Conservation (phyloP, 2,888 invertebrate species). For the Allophyes oxyacanthae region DNA sequence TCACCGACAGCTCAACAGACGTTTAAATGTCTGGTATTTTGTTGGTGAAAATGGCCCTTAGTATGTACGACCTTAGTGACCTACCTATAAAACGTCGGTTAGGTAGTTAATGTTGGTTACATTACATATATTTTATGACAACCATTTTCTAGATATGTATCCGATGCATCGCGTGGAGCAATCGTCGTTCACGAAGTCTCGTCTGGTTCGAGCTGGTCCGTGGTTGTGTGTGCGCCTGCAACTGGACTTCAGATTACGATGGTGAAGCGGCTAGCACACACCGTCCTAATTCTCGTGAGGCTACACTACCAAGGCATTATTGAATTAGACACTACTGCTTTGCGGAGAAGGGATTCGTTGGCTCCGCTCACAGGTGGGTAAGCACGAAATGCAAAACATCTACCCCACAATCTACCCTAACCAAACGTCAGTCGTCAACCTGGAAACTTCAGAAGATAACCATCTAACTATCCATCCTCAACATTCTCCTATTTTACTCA, state of each 20-base stretch:
- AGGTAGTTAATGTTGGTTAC: neutral
- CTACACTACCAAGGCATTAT: constrained; percentile 90
- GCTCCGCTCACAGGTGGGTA: constrained; percentile 81
- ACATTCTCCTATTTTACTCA: no score
- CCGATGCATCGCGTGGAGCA: constrained; percentile 92
- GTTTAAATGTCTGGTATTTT: no score
- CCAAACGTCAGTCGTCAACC: no score
- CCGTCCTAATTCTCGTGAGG: constrained; percentile 90
- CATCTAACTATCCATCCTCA: no score
- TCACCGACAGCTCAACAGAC: no score
- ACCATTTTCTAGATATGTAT: constrained; percentile 83
- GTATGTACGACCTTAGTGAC: no score
- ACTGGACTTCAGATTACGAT: constrained; percentile 92
- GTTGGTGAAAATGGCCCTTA: no score
- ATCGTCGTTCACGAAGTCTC: constrained; percentile 92
- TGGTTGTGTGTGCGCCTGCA: constrained; percentile 88
- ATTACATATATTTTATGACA: constrained; percentile 9
- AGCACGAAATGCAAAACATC: no score
- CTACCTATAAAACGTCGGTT: neutral
- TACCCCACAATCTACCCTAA: no score
- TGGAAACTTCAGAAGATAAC: no score
- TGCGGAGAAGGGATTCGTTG: constrained; percentile 89
- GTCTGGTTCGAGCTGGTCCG: constrained; percentile 90
- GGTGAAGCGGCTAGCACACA: constrained; percentile 88
- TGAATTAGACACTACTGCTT: constrained; percentile 90